Conservation (phyloP, 2,888 invertebrate species). For the Esperia sulphurella region DNA sequence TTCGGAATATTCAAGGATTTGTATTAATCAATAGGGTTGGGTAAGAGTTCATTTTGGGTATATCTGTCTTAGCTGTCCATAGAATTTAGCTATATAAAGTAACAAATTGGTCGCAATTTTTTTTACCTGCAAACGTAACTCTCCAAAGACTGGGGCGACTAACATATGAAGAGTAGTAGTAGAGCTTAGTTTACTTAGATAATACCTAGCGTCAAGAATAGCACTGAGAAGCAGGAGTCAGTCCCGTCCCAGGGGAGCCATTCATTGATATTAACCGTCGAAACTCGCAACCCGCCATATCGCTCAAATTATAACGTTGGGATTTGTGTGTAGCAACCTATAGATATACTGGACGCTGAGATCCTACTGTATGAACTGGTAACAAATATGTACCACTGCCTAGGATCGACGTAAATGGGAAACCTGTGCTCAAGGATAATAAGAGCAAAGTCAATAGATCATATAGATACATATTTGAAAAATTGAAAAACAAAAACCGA, state of each 20-base stretch:
- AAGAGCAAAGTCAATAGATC: no score
- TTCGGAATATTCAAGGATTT: slow-evolving; percentile 8
- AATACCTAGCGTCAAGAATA: slow-evolving; percentile 33
- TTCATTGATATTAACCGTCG: slow-evolving; percentile 52
- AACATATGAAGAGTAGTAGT: background rate
- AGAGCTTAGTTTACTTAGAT: slow-evolving; percentile 16
- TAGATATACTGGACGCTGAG: no score
- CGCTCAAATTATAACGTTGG: slow-evolving; percentile 18
- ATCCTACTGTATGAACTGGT: no score
- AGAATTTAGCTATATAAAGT: no score
- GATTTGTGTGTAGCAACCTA: slow-evolving; percentile 1
- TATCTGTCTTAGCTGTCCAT: no score
- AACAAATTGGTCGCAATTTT: no score
- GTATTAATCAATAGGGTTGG: background rate
- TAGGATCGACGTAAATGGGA: no score
- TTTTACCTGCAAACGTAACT: no score
- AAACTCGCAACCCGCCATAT: slow-evolving; percentile 34
- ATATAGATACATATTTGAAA: no score
- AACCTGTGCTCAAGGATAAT: no score
- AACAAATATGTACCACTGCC: background rate
- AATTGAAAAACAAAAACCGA: no score
- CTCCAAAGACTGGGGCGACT: background rate
- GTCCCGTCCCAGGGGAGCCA: slow-evolving; percentile 38
- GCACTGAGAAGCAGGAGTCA: slow-evolving; percentile 27
- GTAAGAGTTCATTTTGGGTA: background rate